A percentile compares a stretch with the other conserved stretches of the same genome.
Evolutionary conservation across 2,888 invertebrate species (phyloP).

Genomic region (Acrocera orbiculus): DNA sequence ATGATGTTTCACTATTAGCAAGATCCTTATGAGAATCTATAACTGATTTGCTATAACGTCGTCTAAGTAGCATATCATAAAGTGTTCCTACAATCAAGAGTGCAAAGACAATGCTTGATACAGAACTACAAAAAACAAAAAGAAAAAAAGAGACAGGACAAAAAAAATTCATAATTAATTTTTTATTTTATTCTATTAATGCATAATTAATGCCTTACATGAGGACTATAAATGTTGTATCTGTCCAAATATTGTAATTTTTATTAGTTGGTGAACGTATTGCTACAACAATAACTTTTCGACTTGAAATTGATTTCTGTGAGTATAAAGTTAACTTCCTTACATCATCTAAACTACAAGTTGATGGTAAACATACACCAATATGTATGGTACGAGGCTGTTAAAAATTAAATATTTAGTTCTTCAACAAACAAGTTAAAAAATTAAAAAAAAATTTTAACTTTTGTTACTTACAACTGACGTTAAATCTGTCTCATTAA

Average conservation of each 20-base stretch:
- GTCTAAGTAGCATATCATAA: slow-evolving; percentile 42
- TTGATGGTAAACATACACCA: slow-evolving; percentile 56
- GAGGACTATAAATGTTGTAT: slow-evolving; percentile 51
- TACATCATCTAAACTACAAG: slow-evolving; percentile 48
- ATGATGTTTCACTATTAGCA: slow-evolving; percentile 30
- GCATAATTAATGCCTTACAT: slow-evolving; percentile 38
- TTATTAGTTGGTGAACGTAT: slow-evolving; percentile 52
- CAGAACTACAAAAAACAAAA: slow-evolving; percentile 32
- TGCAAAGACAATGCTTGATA: slow-evolving; percentile 34
- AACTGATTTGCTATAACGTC: slow-evolving; percentile 21
- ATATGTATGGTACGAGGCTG: slow-evolving; percentile 55
- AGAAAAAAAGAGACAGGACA: slow-evolving; percentile 2
- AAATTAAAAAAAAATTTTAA: background rate
- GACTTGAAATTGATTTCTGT: slow-evolving; percentile 30
- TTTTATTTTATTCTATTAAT: slow-evolving; percentile 3
- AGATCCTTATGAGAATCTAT: slow-evolving; percentile 27
- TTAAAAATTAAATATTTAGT: background rate
- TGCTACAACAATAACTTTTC: slow-evolving; percentile 40
- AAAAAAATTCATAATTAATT: slow-evolving; percentile 6
- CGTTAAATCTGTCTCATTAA: slow-evolving; percentile 31
- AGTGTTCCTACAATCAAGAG: slow-evolving; percentile 48
- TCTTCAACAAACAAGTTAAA: background rate
- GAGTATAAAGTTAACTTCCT: slow-evolving; percentile 37
- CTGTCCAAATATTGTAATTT: slow-evolving; percentile 44
- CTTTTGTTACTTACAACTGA: slow-evolving; percentile 19